A percentile compares a stretch with the other conserved stretches of the same genome.
phyloP scores from a whole-genome alignment of 2,113 vertebrate species.

The Gambusia affinis region DNA sequence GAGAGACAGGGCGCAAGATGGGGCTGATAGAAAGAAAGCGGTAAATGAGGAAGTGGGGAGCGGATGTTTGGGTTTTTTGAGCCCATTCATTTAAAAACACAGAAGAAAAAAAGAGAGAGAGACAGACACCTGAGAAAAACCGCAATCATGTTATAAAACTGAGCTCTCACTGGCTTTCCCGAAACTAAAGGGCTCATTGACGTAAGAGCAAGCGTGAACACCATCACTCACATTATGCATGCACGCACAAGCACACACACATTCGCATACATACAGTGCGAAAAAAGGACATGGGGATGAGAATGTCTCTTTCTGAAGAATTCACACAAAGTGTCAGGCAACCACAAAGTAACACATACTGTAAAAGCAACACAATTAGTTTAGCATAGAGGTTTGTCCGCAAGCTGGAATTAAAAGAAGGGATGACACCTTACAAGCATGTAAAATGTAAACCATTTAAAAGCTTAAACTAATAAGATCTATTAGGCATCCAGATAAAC shows the following conservation, averaged over 20 bases:
- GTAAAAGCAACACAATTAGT: slow-evolving; percentile 6
- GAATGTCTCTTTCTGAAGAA: slow-evolving; percentile 59
- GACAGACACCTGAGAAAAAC: slow-evolving; percentile 82
- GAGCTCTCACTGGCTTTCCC: slow-evolving; percentile 78
- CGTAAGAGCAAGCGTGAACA: slow-evolving; percentile 65
- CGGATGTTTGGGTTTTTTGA: slow-evolving; percentile 85
- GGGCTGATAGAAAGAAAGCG: slow-evolving; percentile 71
- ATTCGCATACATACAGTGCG: slow-evolving; percentile 39
- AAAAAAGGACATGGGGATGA: slow-evolving; percentile 54
- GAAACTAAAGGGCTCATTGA: slow-evolving; percentile 80
- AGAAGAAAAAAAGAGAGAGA: slow-evolving; percentile 65
- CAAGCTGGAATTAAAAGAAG: not conserved
- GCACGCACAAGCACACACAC: slow-evolving; percentile 29
- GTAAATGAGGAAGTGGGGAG: slow-evolving; percentile 81
- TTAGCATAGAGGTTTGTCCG: not conserved
- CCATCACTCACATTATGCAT: slow-evolving; percentile 40
- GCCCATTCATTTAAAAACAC: slow-evolving; percentile 82
- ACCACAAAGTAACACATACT: slow-evolving; percentile 41
- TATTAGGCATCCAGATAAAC: not conserved
- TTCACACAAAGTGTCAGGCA: slow-evolving; percentile 48
- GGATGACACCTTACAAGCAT: not conserved
- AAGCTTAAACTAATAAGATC: not conserved
- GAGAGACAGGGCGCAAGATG: slow-evolving; percentile 36
- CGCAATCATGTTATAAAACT: slow-evolving; percentile 68
- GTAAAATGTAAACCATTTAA: not conserved